Evolutionary conservation across 92 coral and sea anemone species (phyloP), one percentile per base, ranked within the genome.

Genomic region (Epizoanthus stellaris): DNA sequence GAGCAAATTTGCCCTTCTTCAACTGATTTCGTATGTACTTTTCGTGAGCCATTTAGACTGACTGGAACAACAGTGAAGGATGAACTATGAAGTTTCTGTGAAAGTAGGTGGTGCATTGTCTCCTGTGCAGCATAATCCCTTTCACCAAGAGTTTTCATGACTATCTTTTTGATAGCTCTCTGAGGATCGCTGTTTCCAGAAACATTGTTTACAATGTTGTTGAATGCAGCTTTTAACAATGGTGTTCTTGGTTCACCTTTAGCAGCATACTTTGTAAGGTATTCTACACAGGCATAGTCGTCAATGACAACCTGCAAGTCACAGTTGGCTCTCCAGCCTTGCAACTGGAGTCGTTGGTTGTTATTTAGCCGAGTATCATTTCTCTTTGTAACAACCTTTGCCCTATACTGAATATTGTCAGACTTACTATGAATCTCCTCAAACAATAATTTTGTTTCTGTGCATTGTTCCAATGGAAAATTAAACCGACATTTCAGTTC

Each of bases 81-180:
- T 72, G 91, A 88, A 69, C 94, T 91, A 53, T 88, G 87, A n/a
- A 88, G 80, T 57, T 88, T 91, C 40, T 88, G 86, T 73, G 94
- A 88, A 14, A 88, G 80, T 71, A 88, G 45, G 54, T 76, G 91
- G 64, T 91, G 94, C 94, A 88, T 92, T 75, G 87, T 74, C 45
- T 92, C 91, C 75, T 92, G 93, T 2, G 93, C 87, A 72, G 87
- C 77, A 88, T 82, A 87, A 91, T 91, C 89, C 79, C 91, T 88
- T 45, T 88, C 89, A 17, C 94, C 94, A 72, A 91, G 84, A 53
- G 91, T 84, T 91, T 85, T 88, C 87, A 88, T 88, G 7, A 88
- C 63, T 9, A 91, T 45, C 57, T 86, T 86, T 63, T 81, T 90
- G 5, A 90, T 67, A 65, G 87, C 70, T 20, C 75, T 86, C 62